These are phyloP conservation scores for Drosophila kuntzei DNA, from an alignment of 2,888 invertebrate genomes.

Conservation along the genomic window DNA sequence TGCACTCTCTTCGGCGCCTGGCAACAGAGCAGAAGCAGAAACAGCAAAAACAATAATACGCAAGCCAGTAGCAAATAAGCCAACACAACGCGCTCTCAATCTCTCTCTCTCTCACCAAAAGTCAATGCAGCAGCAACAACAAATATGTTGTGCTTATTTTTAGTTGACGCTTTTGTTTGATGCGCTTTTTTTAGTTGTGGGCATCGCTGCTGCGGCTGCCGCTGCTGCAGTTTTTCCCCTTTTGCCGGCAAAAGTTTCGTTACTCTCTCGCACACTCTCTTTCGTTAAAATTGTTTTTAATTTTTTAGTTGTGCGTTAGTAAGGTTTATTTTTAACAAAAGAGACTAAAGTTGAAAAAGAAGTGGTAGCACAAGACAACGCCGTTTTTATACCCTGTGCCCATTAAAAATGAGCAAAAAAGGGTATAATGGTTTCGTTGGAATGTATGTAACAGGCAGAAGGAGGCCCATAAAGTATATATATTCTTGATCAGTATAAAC, in stretches of 20 bases:
- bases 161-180: conserved; percentile 64
- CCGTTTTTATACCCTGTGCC: too few relatives aligned
- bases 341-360: conserved; percentile 32
- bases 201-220: conserved; percentile 18
- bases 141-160: conserved; percentile 54
- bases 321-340: conserved; percentile 76
- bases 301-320: conserved; percentile 56
- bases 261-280: conserved; percentile 17
- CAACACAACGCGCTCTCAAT: conserved; percentile 11
- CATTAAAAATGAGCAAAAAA: too few relatives aligned
- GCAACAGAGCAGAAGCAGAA: conserved; percentile 48
- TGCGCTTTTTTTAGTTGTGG: conserved; percentile 52
- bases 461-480: too few relatives aligned
- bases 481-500: too few relatives aligned
- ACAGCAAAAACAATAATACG: background rate
- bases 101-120: conserved; percentile 25
- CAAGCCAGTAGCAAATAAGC: conserved; percentile 16
- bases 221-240: conserved; percentile 20
- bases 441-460: too few relatives aligned
- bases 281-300: background rate
- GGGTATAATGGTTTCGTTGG: too few relatives aligned
- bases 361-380: conserved; percentile 57
- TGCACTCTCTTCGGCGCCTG: conserved; percentile 54
- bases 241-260: conserved; percentile 47
- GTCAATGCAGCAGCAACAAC: conserved; percentile 25